These are phyloP conservation scores for Himalopsyche anomala DNA, from an alignment of 2,888 invertebrate species.

Conservation along the genomic window DNA sequence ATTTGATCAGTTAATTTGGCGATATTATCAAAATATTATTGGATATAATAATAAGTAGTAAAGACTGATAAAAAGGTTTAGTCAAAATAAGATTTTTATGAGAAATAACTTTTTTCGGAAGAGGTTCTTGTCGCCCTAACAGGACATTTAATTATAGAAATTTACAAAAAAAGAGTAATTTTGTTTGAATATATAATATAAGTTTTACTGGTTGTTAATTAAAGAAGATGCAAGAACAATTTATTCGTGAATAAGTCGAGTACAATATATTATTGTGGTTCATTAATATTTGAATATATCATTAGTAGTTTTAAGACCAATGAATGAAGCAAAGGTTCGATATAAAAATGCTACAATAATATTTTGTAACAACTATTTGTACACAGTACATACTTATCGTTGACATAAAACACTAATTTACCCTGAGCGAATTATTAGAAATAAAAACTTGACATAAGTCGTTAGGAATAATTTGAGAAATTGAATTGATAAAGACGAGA, in stretches of 20 bases:
- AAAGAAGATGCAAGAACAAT: no score
- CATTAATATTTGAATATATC: background rate
- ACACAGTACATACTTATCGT: constrained; percentile 59
- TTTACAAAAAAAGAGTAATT: no score
- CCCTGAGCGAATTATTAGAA: constrained; percentile 5
- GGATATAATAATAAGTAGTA: background rate
- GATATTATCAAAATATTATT: constrained; percentile 36
- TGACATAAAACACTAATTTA: background rate
- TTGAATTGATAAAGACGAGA: background rate
- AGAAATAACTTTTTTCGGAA: no score
- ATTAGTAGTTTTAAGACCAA: background rate
- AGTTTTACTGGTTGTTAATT: no score
- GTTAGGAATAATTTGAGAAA: constrained; percentile 4
- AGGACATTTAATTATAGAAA: no score
- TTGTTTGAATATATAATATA: no score
- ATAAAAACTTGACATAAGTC: background rate
- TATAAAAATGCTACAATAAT: background rate
- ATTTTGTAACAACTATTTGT: constrained; percentile 33
- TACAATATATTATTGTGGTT: no score
- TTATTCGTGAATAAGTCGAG: no score
- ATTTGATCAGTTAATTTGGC: constrained; percentile 31
- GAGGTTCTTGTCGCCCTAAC: no score
- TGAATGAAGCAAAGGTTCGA: background rate
- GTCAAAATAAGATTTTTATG: no score
- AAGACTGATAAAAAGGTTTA: background rate